phyloP scores from a whole-genome alignment of 30 jellyfish, hydroid and myxozoan species.

The Cassiopea xamachana region DNA sequence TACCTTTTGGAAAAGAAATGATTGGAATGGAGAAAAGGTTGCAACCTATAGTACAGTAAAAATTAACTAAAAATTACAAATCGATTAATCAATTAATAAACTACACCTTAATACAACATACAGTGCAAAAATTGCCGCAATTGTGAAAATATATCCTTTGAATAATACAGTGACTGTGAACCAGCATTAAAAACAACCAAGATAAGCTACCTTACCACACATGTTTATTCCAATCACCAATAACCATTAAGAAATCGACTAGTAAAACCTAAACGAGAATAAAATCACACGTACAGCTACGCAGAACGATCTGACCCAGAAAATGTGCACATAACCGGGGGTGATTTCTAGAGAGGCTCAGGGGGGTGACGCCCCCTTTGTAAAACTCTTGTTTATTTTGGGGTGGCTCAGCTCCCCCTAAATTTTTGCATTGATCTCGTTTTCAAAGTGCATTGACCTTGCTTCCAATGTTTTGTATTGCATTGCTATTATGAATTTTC shows the following conservation, averaged over 20 bases:
- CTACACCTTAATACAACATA: not conserved
- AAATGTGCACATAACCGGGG: too few relatives aligned
- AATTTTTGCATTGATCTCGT: too few relatives aligned
- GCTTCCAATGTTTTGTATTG: too few relatives aligned
- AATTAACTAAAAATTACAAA: not conserved
- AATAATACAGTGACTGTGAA: not conserved
- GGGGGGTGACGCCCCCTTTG: too few relatives aligned
- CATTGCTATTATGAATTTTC: too few relatives aligned
- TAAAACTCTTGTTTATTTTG: too few relatives aligned
- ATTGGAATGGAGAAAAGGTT: too few relatives aligned
- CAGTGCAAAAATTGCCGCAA: not conserved
- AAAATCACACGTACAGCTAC: not conserved
- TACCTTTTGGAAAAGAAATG: too few relatives aligned
- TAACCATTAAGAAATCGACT: not conserved
- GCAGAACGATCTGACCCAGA: too few relatives aligned
- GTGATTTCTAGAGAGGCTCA: too few relatives aligned
- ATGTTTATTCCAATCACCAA: not conserved
- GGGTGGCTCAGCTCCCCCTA: too few relatives aligned
- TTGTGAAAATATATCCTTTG: not conserved
- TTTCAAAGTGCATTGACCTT: too few relatives aligned
- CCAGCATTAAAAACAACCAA: not conserved
- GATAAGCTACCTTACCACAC: not conserved
- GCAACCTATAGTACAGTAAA: not conserved
- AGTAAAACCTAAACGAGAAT: not conserved
- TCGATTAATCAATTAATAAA: not conserved